Evolutionary conservation across 2,888 invertebrate genomes (phyloP).

Genomic region (Dioctria rufipes): DNA sequence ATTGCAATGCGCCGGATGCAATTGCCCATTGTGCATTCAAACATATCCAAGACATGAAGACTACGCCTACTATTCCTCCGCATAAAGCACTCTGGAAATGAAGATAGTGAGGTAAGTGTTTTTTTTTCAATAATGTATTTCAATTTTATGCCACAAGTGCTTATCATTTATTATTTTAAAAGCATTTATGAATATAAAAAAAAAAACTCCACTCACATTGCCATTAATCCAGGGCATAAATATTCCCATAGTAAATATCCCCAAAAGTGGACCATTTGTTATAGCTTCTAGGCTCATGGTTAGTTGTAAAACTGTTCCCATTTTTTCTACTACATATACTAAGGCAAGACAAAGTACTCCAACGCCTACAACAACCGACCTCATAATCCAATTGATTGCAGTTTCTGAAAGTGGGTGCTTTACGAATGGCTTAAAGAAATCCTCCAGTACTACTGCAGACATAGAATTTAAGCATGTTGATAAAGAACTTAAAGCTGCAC

Average conservation of each 20-base stretch:
- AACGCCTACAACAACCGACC: conserved; percentile 79
- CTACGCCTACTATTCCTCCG: conserved; percentile 75
- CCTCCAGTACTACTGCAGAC: conserved; percentile 83
- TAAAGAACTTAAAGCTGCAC: conserved; percentile 87
- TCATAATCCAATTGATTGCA: conserved; percentile 77
- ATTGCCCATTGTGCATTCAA: conserved; percentile 77
- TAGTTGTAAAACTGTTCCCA: conserved; percentile 81
- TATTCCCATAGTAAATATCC: conserved; percentile 78
- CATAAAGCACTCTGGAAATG: conserved; percentile 74
- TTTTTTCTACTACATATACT: conserved; percentile 82
- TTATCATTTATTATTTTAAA: not conserved
- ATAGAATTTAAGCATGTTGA: conserved; percentile 85
- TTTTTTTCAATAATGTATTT: no score
- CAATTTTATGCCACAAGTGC: not conserved
- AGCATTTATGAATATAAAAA: not conserved
- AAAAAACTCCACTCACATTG: conserved; percentile 70
- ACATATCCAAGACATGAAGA: conserved; percentile 76
- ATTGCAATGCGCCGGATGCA: conserved; percentile 76
- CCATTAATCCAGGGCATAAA: conserved; percentile 80
- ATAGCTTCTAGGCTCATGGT: conserved; percentile 80
- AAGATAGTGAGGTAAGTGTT: not conserved
- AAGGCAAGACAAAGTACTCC: conserved; percentile 79
- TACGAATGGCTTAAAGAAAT: conserved; percentile 78
- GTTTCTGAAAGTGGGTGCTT: conserved; percentile 74
- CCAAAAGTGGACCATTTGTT: conserved; percentile 80